phyloP scores from a whole-genome alignment of 2,797 vertebrate genomes.

The Nothura maculosa region DNA sequence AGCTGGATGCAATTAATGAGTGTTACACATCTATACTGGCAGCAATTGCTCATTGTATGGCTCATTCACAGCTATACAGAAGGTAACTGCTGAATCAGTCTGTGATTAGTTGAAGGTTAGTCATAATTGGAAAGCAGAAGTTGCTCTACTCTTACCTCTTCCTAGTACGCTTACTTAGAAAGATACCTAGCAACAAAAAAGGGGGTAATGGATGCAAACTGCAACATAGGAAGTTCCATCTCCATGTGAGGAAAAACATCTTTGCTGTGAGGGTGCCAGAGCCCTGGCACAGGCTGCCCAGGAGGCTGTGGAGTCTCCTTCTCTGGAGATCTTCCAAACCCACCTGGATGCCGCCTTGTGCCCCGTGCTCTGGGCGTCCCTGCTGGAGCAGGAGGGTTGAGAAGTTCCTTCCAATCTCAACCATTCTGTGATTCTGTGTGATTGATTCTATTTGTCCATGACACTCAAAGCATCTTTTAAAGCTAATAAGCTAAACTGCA shows the following conservation, averaged over 20 bases:
- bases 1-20: not conserved
- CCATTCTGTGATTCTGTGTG: too few relatives aligned
- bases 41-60: not conserved
- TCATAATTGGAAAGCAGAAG: not conserved
- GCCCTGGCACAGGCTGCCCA: too few relatives aligned
- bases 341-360: too few relatives aligned
- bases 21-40: accelerated
- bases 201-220: too few relatives aligned
- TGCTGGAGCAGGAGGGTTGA: too few relatives aligned
- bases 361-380: too few relatives aligned
- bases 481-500: not conserved
- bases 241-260: too few relatives aligned
- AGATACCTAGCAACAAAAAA: not conserved
- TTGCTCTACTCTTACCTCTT: not conserved
- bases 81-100: not conserved
- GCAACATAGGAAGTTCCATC: too few relatives aligned
- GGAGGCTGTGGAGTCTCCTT: too few relatives aligned
- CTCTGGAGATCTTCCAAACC: too few relatives aligned
- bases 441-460: not conserved
- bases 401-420: too few relatives aligned
- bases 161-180: not conserved
- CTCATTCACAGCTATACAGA: not conserved
- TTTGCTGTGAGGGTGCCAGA: too few relatives aligned
- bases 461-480: not conserved
- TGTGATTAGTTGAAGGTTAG: not conserved